phyloP scores from a whole-genome alignment of 2,888 invertebrate genomes.

The Pachydiplax longipennis region DNA sequence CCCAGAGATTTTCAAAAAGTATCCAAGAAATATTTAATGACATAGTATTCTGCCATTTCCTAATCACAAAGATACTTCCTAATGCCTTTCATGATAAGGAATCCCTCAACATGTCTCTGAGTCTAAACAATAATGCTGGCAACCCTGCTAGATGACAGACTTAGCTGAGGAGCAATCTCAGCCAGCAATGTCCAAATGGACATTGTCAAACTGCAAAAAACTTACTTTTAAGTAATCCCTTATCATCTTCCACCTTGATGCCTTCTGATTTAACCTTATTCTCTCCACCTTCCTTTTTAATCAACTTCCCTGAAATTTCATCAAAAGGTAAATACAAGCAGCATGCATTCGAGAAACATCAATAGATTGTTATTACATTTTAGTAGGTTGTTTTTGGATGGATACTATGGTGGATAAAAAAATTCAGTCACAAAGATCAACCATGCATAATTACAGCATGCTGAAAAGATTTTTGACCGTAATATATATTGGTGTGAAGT shows the following conservation, averaged over 20 bases:
- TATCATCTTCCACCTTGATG: constrained; percentile 22
- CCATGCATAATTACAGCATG: neutral
- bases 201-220: neutral
- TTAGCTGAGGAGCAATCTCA: neutral
- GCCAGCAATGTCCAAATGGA: neutral
- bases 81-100: too few relatives aligned
- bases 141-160: neutral
- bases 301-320: constrained; percentile 22
- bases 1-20: too few relatives aligned
- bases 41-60: too few relatives aligned
- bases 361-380: neutral
- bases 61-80: too few relatives aligned
- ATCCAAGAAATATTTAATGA: too few relatives aligned
- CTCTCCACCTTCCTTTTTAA: neutral
- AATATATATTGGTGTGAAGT: neutral
- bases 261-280: constrained; percentile 22
- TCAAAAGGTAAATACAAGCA: neutral
- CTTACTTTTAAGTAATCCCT: constrained; percentile 36
- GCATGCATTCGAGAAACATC: neutral
- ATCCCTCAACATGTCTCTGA: too few relatives aligned
- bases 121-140: too few relatives aligned
- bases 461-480: neutral
- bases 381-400: neutral
- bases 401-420: neutral
- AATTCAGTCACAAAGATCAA: neutral